Percentiles rank a stretch among this genome's conserved stretches.
These are phyloP conservation scores for Sweltsa coloradensis DNA, from an alignment of 1,140 invertebrate species.

Conservation along the genomic window DNA sequence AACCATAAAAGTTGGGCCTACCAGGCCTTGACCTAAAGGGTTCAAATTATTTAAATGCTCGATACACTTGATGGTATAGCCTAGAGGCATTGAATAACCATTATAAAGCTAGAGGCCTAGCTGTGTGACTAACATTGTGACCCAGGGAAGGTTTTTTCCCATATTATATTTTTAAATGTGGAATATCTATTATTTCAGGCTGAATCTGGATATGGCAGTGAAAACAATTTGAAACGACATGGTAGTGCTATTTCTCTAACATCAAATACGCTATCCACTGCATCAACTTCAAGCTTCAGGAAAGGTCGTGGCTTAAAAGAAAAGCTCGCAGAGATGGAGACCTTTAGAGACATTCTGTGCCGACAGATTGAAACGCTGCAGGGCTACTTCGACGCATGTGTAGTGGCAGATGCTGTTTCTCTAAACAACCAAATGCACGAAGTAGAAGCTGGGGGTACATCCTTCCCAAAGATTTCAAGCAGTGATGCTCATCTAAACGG, in stretches of 20 bases:
- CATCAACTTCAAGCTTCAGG: constrained; percentile 67
- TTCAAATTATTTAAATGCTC: too few relatives aligned
- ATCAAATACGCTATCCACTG: constrained; percentile 76
- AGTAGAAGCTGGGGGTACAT: neutral
- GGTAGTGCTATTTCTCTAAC: constrained; percentile 86
- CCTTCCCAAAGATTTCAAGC: too few relatives aligned
- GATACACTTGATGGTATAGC: too few relatives aligned
- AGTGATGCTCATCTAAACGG: too few relatives aligned
- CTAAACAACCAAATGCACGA: neutral
- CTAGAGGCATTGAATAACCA: too few relatives aligned
- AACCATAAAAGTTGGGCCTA: too few relatives aligned
- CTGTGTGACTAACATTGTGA: too few relatives aligned
- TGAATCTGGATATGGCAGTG: constrained; percentile 85
- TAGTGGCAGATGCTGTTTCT: constrained; percentile 28
- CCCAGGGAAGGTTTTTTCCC: constrained; percentile 3
- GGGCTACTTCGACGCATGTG: constrained; percentile 77
- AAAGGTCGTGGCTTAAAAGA: constrained; percentile 69
- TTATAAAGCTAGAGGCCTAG: too few relatives aligned
- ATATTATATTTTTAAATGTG: constrained; percentile 13
- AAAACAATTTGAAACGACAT: constrained; percentile 82
- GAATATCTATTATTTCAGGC: constrained; percentile 37
- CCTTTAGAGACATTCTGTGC: constrained; percentile 83
- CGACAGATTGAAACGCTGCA: constrained; percentile 86
- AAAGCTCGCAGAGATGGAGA: constrained; percentile 91
- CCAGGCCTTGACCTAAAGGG: too few relatives aligned